Percentiles rank a stretch among this genome's conserved stretches.
phyloP scores from a whole-genome alignment of 1,140 invertebrate species.

The Platyscapa corneri region DNA sequence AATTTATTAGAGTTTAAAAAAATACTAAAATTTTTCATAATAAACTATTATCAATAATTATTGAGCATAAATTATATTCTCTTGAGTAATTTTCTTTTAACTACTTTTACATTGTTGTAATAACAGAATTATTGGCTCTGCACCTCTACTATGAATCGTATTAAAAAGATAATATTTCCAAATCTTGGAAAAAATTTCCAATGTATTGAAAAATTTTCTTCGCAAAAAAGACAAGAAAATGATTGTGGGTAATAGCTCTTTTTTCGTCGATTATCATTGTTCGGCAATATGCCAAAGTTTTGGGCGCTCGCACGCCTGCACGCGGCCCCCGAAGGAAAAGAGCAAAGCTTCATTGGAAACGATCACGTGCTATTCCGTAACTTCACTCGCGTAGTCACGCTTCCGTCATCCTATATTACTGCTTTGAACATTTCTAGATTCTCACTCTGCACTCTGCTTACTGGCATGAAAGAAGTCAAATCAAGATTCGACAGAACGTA shows the following conservation, averaged over 20 bases:
- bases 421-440: background rate
- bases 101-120: too few species aligned
- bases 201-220: background rate
- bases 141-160: too few species aligned
- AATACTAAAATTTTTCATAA: too few species aligned
- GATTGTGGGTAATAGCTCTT: background rate
- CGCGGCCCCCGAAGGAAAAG: slow-evolving; percentile 12
- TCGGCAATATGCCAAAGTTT: slow-evolving; percentile 45
- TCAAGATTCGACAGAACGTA: slow-evolving; percentile 44
- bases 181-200: background rate
- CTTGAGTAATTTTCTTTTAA: too few species aligned
- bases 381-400: background rate
- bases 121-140: too few species aligned
- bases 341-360: slow-evolving; percentile 49
- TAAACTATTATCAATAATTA: too few species aligned
- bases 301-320: background rate
- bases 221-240: too few species aligned
- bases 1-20: too few species aligned
- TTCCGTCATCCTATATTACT: background rate
- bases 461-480: slow-evolving; percentile 1
- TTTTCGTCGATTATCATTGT: slow-evolving; percentile 46
- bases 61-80: too few species aligned
- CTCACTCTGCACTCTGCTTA: background rate
- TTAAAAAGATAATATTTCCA: too few species aligned
- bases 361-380: slow-evolving; percentile 54